phyloP scores from a whole-genome alignment of 2,113 vertebrate species.

The Dromas ardeola region DNA sequence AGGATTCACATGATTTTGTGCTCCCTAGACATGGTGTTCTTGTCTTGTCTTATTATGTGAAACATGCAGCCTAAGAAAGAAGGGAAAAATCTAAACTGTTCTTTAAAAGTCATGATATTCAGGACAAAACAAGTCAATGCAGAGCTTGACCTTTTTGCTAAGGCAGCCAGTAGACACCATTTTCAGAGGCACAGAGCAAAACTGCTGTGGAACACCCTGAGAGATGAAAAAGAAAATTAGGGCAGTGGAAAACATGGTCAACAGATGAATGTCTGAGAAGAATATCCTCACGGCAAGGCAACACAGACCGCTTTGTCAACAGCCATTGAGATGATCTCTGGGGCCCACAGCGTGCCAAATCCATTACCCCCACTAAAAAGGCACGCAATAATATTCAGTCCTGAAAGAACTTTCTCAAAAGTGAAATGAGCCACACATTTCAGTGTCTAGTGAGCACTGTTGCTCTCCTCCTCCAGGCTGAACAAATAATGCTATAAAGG shows the following conservation, averaged over 20 bases:
- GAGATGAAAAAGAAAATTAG: background rate
- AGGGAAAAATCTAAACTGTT: background rate
- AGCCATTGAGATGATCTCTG: background rate
- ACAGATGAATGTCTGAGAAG: background rate
- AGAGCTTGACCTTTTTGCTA: background rate
- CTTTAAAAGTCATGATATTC: background rate
- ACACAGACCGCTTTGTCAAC: background rate
- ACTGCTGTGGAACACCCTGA: background rate
- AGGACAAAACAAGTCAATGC: background rate
- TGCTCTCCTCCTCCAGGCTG: background rate
- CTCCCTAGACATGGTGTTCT: background rate
- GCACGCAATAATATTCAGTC: background rate
- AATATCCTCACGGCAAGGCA: background rate
- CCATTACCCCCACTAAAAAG: background rate
- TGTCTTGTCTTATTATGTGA: background rate
- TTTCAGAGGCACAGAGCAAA: background rate
- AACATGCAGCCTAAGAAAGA: background rate
- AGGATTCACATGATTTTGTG: background rate
- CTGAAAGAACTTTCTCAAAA: background rate
- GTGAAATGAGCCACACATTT: background rate
- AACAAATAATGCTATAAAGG: background rate
- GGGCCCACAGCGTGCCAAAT: background rate
- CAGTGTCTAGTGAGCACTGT: background rate
- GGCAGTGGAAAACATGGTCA: background rate
- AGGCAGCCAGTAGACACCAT: background rate